Conservation (phyloP, 2,888 invertebrate genomes). For the Chaitophorus viminalis region DNA sequence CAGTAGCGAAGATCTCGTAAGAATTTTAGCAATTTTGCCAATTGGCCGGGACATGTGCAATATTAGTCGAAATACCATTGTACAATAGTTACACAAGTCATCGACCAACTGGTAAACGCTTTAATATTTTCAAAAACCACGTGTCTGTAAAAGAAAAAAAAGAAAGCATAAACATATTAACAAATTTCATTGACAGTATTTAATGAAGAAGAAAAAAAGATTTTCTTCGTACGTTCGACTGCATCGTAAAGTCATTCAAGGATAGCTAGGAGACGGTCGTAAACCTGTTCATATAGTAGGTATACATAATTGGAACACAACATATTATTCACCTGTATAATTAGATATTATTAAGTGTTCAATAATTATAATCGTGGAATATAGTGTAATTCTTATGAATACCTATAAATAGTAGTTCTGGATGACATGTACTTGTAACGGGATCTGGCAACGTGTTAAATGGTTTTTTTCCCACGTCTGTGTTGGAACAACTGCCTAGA, state of each 20-base stretch:
- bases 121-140: neutral
- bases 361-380: neutral
- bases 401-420: neutral
- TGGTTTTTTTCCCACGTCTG: neutral
- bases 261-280: neutral
- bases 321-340: constrained; percentile 1
- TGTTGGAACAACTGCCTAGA: constrained; percentile 10
- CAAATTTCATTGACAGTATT: neutral
- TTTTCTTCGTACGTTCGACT: neutral
- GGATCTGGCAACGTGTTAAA: constrained; percentile 35
- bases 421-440: constrained; percentile 31
- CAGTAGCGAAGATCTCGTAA: neutral
- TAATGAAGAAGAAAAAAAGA: neutral
- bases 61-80: constrained; percentile 30
- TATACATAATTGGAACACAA: constrained; percentile 7
- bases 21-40: constrained; percentile 30
- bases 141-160: neutral
- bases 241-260: constrained; percentile 22
- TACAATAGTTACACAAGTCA: constrained; percentile 58
- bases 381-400: neutral
- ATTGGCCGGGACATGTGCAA: constrained; percentile 62
- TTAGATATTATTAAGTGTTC: neutral
- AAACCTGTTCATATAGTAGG: neutral
- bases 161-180: no score
- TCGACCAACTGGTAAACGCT: constrained; percentile 45